These are phyloP conservation scores for Eupithecia inturbata DNA, from an alignment of 2,888 invertebrate genomes.

Conservation along the genomic window DNA sequence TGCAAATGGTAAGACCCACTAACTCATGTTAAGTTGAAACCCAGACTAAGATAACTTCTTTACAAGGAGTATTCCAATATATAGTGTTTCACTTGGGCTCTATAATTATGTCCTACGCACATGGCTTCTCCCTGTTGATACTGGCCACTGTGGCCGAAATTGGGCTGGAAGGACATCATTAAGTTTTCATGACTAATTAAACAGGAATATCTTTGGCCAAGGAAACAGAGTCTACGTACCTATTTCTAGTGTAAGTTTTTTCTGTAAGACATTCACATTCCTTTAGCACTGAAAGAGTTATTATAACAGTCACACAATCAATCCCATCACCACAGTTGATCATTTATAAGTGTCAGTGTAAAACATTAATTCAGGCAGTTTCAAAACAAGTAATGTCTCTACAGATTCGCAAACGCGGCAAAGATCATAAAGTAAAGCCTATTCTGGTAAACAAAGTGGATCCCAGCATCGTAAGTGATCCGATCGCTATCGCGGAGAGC, in stretches of 20 bases:
- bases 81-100: not conserved
- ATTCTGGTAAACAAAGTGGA: constrained; percentile 90
- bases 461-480: constrained; percentile 83
- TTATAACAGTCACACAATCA: not conserved
- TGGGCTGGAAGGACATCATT: not conserved
- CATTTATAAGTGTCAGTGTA: not conserved
- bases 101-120: not conserved
- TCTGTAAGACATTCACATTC: not conserved
- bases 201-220: not conserved
- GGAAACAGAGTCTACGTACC: not conserved
- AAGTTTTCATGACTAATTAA: not conserved
- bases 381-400: constrained; percentile 52
- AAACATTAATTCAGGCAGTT: not conserved
- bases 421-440: constrained; percentile 89
- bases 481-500: constrained; percentile 73
- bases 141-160: not conserved
- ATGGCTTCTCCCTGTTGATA: not conserved
- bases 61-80: not conserved
- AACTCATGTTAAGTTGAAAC: not conserved
- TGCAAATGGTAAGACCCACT: not conserved
- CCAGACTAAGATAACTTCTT: not conserved
- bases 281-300: not conserved
- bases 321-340: not conserved
- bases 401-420: constrained; percentile 87
- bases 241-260: not conserved